These are phyloP conservation scores for Cremastobaeus sp. DNA, from an alignment of 2,888 invertebrate genomes.

Conservation along the genomic window DNA sequence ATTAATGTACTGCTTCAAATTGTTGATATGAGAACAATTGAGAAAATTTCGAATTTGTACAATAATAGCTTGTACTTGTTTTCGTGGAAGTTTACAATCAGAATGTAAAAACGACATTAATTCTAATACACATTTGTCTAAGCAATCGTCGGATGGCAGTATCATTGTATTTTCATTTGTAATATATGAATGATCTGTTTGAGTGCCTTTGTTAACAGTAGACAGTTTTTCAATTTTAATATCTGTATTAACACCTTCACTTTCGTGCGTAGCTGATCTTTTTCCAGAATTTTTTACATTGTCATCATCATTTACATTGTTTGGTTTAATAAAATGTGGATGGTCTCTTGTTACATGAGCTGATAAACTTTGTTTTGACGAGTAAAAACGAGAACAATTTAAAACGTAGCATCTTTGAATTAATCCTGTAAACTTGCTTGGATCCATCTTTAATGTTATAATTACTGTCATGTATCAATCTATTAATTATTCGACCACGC, in stretches of 20 bases:
- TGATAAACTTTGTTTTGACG: background rate
- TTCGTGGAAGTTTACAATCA: background rate
- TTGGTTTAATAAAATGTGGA: background rate
- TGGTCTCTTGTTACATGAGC: background rate
- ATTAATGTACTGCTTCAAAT: no score
- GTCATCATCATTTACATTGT: background rate
- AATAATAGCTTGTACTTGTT: background rate
- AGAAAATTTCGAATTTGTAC: no score
- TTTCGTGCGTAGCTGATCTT: background rate
- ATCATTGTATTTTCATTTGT: background rate
- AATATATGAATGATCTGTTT: background rate
- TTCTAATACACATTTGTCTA: background rate
- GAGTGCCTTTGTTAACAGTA: background rate
- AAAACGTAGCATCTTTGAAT: no score
- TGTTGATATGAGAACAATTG: no score
- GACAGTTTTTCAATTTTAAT: background rate
- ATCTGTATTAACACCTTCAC: background rate
- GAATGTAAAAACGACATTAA: background rate
- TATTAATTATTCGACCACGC: no score
- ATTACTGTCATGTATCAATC: no score
- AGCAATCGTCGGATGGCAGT: background rate
- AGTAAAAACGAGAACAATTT: background rate
- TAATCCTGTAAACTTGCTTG: no score
- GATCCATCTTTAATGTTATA: no score
- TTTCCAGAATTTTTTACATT: background rate